Conservation (phyloP, 2,797 vertebrate species). For the Pangasius krempfi region DNA sequence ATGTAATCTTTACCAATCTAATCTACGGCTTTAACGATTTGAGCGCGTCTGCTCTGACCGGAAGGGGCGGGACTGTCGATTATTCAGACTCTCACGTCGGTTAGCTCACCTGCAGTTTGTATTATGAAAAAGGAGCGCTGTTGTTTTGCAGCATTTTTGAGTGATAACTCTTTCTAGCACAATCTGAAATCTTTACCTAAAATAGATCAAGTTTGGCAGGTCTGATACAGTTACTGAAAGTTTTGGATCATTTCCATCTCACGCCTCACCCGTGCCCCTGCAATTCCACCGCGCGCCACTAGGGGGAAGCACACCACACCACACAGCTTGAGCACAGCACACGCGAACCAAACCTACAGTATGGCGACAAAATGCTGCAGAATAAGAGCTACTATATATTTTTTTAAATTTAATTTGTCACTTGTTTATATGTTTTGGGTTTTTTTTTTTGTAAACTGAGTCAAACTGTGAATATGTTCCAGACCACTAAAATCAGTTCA, state of each 20-base stretch:
- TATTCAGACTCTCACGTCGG: background rate
- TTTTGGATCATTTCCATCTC: background rate
- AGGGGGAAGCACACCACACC: background rate
- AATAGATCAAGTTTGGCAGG: background rate
- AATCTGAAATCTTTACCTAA: background rate
- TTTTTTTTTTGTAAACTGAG: background rate
- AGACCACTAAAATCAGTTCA: background rate
- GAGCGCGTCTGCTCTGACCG: background rate
- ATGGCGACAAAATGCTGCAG: background rate
- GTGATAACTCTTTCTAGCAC: background rate
- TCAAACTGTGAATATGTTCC: background rate
- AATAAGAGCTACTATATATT: background rate
- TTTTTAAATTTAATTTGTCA: background rate
- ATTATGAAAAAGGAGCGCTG: background rate
- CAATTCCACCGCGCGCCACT: background rate
- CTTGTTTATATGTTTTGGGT: too few species aligned
- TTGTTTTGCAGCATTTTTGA: background rate
- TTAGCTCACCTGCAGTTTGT: background rate
- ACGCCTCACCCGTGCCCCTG: background rate
- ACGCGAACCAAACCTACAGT: background rate
- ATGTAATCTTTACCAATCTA: too few species aligned
- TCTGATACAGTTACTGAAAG: background rate
- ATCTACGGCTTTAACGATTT: too few species aligned
- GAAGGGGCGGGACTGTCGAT: background rate
- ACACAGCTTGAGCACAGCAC: background rate